These are phyloP conservation scores for Piliocolobus tephrosceles DNA, from an alignment of 2,113 vertebrate species.

Conservation along the genomic window DNA sequence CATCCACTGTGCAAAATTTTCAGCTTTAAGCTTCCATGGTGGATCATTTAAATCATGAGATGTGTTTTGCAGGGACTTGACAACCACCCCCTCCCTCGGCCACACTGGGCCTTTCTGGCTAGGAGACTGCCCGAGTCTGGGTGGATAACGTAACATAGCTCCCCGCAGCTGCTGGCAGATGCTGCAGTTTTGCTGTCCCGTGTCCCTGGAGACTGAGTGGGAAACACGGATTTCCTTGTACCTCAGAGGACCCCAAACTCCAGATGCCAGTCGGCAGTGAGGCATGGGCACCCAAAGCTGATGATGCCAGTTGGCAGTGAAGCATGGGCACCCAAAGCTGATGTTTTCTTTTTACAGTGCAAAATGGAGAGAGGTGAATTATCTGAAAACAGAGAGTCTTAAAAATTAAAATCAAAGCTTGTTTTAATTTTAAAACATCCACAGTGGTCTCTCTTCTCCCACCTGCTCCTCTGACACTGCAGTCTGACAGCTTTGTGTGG, in stretches of 20 bases:
- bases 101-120: rapidly evolving
- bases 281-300: not conserved
- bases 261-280: rapidly evolving
- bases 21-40: not conserved
- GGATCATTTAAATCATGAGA: rapidly evolving
- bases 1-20: rapidly evolving
- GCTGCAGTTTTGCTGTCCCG: rapidly evolving
- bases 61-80: rapidly evolving
- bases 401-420: not conserved
- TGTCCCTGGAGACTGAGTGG: not conserved
- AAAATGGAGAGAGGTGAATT: no score
- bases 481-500: no score
- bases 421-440: rapidly evolving
- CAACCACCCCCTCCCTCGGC: rapidly evolving
- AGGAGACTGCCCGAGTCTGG: rapidly evolving
- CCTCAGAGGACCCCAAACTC: rapidly evolving
- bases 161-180: not conserved
- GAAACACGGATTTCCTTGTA: not conserved
- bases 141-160: not conserved
- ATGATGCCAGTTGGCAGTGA: no score
- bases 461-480: not conserved
- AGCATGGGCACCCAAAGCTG: not conserved
- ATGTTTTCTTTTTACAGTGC: no score
- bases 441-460: rapidly evolving
- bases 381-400: not conserved